Percentiles rank a stretch among this genome's conserved stretches.
These are phyloP conservation scores for Dolichotis patagonum DNA, from an alignment of 2,113 vertebrate species.

Conservation along the genomic window DNA sequence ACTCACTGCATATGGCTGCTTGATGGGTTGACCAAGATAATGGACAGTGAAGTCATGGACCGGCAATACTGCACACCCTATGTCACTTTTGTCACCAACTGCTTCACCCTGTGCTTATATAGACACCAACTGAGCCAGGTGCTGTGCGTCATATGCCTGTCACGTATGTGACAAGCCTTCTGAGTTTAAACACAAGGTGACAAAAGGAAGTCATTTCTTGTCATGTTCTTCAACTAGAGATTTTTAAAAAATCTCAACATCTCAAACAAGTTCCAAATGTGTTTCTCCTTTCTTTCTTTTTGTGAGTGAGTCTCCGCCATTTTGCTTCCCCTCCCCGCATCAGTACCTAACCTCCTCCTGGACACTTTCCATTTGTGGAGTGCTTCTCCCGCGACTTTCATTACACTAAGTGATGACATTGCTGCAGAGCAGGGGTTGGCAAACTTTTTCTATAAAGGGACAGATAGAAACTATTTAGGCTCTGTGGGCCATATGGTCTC, in stretches of 20 bases:
- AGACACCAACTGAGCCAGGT: neutral
- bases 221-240: conserved; percentile 11
- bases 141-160: fast-evolving
- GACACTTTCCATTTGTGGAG: neutral
- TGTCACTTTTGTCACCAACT: neutral
- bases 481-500: conserved; percentile 63
- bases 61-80: fast-evolving
- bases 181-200: conserved; percentile 1
- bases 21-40: neutral
- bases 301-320: neutral
- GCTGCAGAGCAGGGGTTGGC: conserved; percentile 46
- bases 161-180: neutral
- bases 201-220: neutral
- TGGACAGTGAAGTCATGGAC: neutral
- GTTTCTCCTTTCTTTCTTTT: neutral
- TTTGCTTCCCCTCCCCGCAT: neutral
- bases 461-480: conserved; percentile 64
- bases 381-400: neutral
- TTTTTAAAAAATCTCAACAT: conserved; percentile 10
- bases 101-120: neutral
- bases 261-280: neutral
- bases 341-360: neutral
- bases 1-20: fast-evolving
- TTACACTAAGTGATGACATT: conserved; percentile 31
- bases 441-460: conserved; percentile 48